Percentiles rank a stretch among this genome's conserved stretches.
phyloP scores from a whole-genome alignment of 2,113 vertebrate species.

The Melanotaenia duboulayi region DNA sequence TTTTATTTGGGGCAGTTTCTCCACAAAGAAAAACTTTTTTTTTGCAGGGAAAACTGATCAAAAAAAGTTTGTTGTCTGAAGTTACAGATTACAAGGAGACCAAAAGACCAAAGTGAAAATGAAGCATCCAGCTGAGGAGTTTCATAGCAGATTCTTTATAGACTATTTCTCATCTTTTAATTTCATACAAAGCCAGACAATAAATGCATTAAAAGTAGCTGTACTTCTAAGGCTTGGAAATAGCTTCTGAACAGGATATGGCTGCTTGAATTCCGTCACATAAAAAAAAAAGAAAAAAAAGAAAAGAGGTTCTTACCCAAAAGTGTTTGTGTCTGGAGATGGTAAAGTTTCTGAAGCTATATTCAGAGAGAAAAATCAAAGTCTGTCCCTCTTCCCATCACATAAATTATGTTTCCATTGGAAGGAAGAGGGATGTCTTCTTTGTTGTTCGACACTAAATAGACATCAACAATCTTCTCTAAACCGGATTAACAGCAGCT shows the following conservation, averaged over 20 bases:
- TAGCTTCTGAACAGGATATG: not conserved
- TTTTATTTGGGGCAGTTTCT: too few relatives aligned
- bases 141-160: not conserved
- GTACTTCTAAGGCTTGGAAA: not conserved
- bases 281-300: conserved; percentile 4
- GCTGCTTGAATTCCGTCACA: not conserved
- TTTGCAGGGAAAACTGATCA: not conserved
- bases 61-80: not conserved
- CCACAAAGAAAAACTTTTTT: too few relatives aligned
- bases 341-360: conserved; percentile 28
- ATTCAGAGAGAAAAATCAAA: conserved; percentile 30
- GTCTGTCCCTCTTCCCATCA: conserved; percentile 8
- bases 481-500: conserved; percentile 2
- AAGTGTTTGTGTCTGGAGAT: conserved; percentile 28
- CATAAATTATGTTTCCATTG: not conserved
- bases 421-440: not conserved
- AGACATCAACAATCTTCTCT: conserved; percentile 38
- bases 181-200: too few relatives aligned
- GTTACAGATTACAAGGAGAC: not conserved
- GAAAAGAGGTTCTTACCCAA: conserved; percentile 58
- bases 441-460: conserved; percentile 5
- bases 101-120: not conserved
- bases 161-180: not conserved
- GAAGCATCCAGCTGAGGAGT: not conserved
- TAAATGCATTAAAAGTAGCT: not conserved